phyloP scores from a whole-genome alignment of 2,888 invertebrate genomes.

The Tyria jacobaeae region DNA sequence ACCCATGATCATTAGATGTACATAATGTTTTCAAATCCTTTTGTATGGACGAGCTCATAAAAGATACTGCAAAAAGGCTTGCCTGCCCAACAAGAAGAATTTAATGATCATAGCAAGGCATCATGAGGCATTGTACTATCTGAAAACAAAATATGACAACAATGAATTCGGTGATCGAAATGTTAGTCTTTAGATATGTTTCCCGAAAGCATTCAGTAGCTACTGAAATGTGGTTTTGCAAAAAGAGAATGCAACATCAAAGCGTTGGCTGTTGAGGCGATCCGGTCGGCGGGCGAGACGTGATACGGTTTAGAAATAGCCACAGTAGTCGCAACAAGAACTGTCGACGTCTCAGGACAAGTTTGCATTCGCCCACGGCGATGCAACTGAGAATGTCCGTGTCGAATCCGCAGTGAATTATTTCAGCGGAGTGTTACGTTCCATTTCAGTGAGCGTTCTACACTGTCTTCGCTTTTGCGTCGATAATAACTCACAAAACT shows the following conservation, averaged over 20 bases:
- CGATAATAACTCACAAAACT: slow-evolving; percentile 71
- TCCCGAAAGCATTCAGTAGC: slow-evolving; percentile 81
- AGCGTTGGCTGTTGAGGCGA: slow-evolving; percentile 71
- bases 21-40: neutral
- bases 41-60: neutral
- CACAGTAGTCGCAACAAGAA: slow-evolving; percentile 59
- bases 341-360: slow-evolving; percentile 68
- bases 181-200: slow-evolving; percentile 68
- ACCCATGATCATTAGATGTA: neutral
- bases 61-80: neutral
- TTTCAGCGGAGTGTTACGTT: slow-evolving; percentile 74
- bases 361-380: slow-evolving; percentile 69
- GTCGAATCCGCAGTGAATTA: slow-evolving; percentile 81
- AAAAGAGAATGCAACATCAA: slow-evolving; percentile 85
- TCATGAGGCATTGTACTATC: slow-evolving; percentile 35
- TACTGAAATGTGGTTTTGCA: slow-evolving; percentile 79
- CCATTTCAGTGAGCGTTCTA: slow-evolving; percentile 72
- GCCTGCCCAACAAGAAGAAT: slow-evolving; percentile 24
- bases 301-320: slow-evolving; percentile 83
- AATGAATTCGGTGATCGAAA: slow-evolving; percentile 56
- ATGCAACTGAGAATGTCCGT: slow-evolving; percentile 67
- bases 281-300: slow-evolving; percentile 74
- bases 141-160: slow-evolving; percentile 57
- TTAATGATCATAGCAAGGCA: slow-evolving; percentile 42
- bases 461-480: slow-evolving; percentile 70